A percentile compares a stretch with the other conserved stretches of the same genome.
Evolutionary conservation across 1,140 invertebrate species (phyloP).

Genomic region (Thalassaphorura encarpata): DNA sequence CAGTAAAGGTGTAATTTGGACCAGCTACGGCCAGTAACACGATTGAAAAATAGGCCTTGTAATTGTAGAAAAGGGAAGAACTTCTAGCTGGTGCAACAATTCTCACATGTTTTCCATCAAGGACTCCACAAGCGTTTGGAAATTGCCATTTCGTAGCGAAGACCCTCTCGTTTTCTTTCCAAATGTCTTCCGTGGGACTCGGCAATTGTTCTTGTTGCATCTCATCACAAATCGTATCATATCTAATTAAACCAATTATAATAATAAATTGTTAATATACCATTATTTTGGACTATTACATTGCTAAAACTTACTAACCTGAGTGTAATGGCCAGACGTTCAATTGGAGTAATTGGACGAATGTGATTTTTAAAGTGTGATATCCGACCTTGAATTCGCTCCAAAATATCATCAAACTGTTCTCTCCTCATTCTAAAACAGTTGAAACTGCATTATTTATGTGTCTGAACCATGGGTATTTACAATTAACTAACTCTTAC

Average conservation of each 20-base stretch:
- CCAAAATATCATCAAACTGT: neutral
- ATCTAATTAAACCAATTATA: neutral
- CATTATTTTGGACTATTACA: neutral
- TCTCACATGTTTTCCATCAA: constrained; percentile 37
- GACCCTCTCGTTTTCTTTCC: neutral
- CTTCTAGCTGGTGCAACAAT: constrained; percentile 25
- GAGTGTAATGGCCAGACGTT: neutral
- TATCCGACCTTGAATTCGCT: neutral
- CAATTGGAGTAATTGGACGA: neutral
- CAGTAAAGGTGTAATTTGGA: constrained; percentile 33
- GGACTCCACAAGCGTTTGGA: constrained; percentile 34
- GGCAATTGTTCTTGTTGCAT: neutral
- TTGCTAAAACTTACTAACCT: neutral
- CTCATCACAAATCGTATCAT: neutral
- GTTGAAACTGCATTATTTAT: neutral
- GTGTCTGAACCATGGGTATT: neutral
- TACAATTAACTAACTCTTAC: neutral
- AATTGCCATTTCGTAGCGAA: constrained; percentile 32
- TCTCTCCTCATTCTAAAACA: neutral
- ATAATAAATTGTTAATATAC: neutral
- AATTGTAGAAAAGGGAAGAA: constrained; percentile 40
- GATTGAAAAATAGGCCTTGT: constrained; percentile 36
- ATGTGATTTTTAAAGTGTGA: neutral
- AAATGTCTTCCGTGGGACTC: neutral
- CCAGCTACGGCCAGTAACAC: constrained; percentile 34